Percentiles rank a stretch among this genome's conserved stretches.
These are phyloP conservation scores for Embiotoca jacksoni DNA, from an alignment of 2,113 vertebrate genomes.

Conservation along the genomic window DNA sequence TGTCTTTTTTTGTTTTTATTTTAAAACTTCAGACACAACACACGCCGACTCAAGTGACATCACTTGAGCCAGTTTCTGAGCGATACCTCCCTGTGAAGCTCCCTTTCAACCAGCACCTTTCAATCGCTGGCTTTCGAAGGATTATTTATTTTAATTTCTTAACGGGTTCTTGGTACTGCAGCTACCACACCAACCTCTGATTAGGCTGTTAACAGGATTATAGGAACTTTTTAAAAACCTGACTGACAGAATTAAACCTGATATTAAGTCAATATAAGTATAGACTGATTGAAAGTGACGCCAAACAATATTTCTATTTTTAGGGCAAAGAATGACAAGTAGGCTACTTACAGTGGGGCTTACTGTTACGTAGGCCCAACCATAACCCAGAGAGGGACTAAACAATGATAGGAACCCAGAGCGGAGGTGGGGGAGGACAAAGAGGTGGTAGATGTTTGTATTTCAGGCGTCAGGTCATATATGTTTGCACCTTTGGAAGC, in stretches of 20 bases:
- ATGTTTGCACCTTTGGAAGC: slow-evolving; percentile 53
- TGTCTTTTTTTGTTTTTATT: background rate
- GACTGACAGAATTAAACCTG: too few relatives aligned
- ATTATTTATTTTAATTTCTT: too few relatives aligned
- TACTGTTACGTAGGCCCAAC: background rate
- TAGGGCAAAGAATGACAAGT: background rate
- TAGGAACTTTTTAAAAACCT: too few relatives aligned
- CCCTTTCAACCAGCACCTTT: background rate
- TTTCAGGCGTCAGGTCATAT: slow-evolving; percentile 36
- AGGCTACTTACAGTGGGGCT: background rate
- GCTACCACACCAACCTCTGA: too few relatives aligned
- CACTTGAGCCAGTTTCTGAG: too few relatives aligned
- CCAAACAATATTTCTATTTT: too few relatives aligned
- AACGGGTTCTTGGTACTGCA: too few relatives aligned
- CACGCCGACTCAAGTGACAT: background rate
- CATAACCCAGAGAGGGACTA: slow-evolving; percentile 15
- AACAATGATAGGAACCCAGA: background rate
- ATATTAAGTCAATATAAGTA: too few relatives aligned
- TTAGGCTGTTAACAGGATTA: too few relatives aligned
- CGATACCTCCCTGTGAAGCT: background rate
- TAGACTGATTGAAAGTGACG: too few relatives aligned
- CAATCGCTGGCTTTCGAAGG: too few relatives aligned
- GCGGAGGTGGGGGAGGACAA: slow-evolving; percentile 36
- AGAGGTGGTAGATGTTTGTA: slow-evolving; percentile 35
- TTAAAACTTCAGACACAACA: slow-evolving; percentile 1